Evolutionary conservation across 1,140 invertebrate genomes (phyloP), one percentile per base, ranked within the genome.

Genomic region (Pantala flavescens): DNA sequence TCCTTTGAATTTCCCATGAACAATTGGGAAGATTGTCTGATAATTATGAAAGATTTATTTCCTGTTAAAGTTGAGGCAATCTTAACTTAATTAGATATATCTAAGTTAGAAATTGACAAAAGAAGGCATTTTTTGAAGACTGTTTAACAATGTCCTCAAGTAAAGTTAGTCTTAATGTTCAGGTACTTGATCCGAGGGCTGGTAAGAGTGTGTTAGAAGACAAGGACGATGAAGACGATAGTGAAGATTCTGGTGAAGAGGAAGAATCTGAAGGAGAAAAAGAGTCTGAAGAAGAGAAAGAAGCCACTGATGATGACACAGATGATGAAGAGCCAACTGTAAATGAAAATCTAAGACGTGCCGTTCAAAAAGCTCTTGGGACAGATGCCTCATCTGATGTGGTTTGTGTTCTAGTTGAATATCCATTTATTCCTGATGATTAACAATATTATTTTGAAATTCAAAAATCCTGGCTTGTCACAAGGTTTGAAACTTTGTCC

Each of bases 111-210:
- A n/a, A n/a, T n/a, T n/a, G n/a, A n/a, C n/a, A n/a, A n/a, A n/a
- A n/a, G n/a, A n/a, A n/a, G n/a, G n/a, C n/a, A n/a, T n/a, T n/a
- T n/a, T n/a, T n/a, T n/a, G n/a, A n/a, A n/a, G n/a, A n/a, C n/a
- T n/a, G n/a, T n/a, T n/a, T n/a, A n/a, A n/a, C n/a, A n/a, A n/a
- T n/a, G n/a, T n/a, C n/a, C n/a, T n/a, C n/a, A n/a, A n/a, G n/a
- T n/a, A n/a, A n/a, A n/a, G n/a, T n/a, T n/a, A n/a, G n/a, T n/a
- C n/a, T n/a, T n/a, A n/a, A n/a, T n/a, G n/a, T 78, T 73, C 36
- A 84, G 82, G 81, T 91, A 28, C 81, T 92, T 42, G 88, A 92
- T 81, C 86, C 88, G 43, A 86, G 87, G 78, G 88, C 84, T 78
- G 86, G 87, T 63, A 83, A 85, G 74, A 88, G 88, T 82, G 87